Base-by-base conservation (phyloP, 2,888 invertebrate genomes). In the Tenthredo distinguenda region DNA sequence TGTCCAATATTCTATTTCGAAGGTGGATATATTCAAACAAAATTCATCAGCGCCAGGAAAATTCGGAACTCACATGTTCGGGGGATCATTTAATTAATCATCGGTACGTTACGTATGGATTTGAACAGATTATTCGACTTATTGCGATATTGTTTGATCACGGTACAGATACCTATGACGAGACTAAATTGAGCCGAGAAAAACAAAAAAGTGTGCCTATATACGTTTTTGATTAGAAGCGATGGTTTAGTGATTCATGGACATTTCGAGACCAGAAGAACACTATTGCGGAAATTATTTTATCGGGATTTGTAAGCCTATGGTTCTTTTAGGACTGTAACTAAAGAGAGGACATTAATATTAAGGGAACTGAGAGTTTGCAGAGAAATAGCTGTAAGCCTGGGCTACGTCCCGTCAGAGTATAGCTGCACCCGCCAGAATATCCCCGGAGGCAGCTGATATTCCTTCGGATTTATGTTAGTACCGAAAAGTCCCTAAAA, bases 361-460 rank as follows among this genome's bases (percentile, higher is more conserved):
- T 15, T 43, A 74, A 43, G 0, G 15, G 37, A 74, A 74, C n/a
- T 12, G 9, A 50, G 55, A 77, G 77, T 77, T 55, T 55, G 77
- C 40, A 55, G 55, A 77, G 55, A 34, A 50, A 31, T 77, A 76
- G 18, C 12, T 26, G 18, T 15, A 55, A n/a, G 31, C 1, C 37
- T 37, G 37, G 37, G 18, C n/a, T 76, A 47, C 34, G 31, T 77
- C 47, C 77, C 76, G 31, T 37, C 15, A 68, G 5, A 31, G 34
- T 9, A 31, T 37, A 71, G n/a, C 26, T 31, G 0, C 18, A 37
- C 34, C 6, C 21, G 55, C 34, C 34, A 18, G 77, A 18, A 55
- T 21, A 65, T 85, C 62, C 43, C 77, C 65, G 34, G 79, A 47
- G 82, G 71, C 85, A 85, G 85, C 85, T 85, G 85, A 85, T 81